Percentiles rank a stretch among this genome's conserved stretches.
phyloP scores from a whole-genome alignment of 2,888 invertebrate genomes.

The Tortrix viridana region DNA sequence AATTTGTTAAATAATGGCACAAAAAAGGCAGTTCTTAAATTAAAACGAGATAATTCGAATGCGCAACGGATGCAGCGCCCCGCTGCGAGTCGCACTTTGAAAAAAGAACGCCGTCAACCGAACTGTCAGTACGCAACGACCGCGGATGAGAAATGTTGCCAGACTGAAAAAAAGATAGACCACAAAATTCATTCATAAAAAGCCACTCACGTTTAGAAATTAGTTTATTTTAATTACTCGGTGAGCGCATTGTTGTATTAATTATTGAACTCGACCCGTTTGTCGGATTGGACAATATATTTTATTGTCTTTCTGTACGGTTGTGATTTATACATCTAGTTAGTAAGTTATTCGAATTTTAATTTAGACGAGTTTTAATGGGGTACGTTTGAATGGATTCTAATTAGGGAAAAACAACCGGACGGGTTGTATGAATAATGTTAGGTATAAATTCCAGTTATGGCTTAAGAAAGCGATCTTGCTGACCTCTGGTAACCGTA shows the following conservation, averaged over 20 bases:
- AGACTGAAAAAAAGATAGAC: conserved; percentile 62
- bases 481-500: conserved; percentile 56
- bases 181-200: conserved; percentile 78
- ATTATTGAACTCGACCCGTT: conserved; percentile 68
- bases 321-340: conserved; percentile 81
- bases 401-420: conserved; percentile 82
- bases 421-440: conserved; percentile 75
- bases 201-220: conserved; percentile 74
- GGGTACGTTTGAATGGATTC: conserved; percentile 80
- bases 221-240: conserved; percentile 83
- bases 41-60: conserved; percentile 77
- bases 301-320: conserved; percentile 78
- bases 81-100: conserved; percentile 78
- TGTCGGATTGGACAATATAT: conserved; percentile 76
- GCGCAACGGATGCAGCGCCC: conserved; percentile 76
- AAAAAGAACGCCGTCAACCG: conserved; percentile 74
- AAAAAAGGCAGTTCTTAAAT: conserved; percentile 62
- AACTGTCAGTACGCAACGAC: conserved; percentile 74
- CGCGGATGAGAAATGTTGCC: conserved; percentile 79
- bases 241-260: conserved; percentile 79
- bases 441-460: conserved; percentile 78
- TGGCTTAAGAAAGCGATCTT: conserved; percentile 68
- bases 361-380: conserved; percentile 83
- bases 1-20: conserved; percentile 38
- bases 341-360: conserved; percentile 84